Conservation (phyloP, 2,888 invertebrate species). For the Macropis europaea region DNA sequence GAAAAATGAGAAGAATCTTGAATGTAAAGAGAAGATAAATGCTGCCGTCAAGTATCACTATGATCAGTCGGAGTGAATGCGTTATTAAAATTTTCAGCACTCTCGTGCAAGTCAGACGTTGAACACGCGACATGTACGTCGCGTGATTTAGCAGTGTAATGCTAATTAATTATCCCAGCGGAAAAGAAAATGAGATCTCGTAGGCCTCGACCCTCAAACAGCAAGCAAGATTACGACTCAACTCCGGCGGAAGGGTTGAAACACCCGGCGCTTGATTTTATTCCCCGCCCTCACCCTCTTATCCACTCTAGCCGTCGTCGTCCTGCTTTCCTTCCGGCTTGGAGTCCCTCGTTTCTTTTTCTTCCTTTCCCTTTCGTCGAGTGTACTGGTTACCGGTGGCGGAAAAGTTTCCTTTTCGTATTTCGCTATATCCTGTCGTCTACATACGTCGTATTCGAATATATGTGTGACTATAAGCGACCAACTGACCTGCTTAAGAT, state of each 20-base stretch:
- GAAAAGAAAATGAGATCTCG: conserved; percentile 74
- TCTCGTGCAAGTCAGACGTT: background rate
- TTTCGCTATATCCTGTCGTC: conserved; percentile 53
- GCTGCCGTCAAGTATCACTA: no score
- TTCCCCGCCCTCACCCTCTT: conserved; percentile 66
- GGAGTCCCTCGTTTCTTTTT: conserved; percentile 62
- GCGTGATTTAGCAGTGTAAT: conserved; percentile 61
- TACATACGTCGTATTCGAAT: conserved; percentile 29
- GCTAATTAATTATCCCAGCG: conserved; percentile 71
- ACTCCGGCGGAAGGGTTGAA: conserved; percentile 73
- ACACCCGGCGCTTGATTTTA: conserved; percentile 75
- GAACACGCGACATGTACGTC: conserved; percentile 30
- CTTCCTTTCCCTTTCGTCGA: conserved; percentile 54
- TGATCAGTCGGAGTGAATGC: no score
- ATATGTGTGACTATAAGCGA: conserved; percentile 33
- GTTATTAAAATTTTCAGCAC: background rate
- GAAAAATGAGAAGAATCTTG: no score
- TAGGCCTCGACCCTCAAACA: conserved; percentile 63
- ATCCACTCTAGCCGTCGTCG: conserved; percentile 34
- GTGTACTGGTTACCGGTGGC: conserved; percentile 34
- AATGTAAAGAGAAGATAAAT: no score
- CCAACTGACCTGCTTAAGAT: conserved; percentile 70
- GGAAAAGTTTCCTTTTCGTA: conserved; percentile 56
- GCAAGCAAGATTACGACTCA: conserved; percentile 72
- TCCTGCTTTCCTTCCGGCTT: conserved; percentile 45